These are phyloP conservation scores for Butorides virescens DNA, from an alignment of 2,113 vertebrate genomes.

Conservation along the genomic window DNA sequence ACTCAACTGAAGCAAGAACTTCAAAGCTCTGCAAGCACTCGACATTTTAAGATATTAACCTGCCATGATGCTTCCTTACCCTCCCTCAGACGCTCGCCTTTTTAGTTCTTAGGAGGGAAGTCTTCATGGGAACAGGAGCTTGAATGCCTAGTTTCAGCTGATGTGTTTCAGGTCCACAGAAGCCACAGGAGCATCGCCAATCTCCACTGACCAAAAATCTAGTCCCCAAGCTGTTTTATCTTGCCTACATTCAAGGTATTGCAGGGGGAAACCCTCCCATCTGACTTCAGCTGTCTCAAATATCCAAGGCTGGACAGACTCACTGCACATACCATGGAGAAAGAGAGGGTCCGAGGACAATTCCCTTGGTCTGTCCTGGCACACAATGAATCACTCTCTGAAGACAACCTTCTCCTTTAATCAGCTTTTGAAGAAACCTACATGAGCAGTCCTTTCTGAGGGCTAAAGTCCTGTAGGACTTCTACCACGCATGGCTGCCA, in stretches of 20 bases:
- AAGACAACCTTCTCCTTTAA: background rate
- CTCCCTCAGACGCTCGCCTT: background rate
- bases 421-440: background rate
- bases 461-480: background rate
- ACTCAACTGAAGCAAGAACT: background rate
- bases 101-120: background rate
- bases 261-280: background rate
- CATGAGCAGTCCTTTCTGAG: background rate
- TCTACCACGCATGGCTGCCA: background rate
- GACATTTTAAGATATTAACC: background rate
- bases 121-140: background rate
- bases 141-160: background rate
- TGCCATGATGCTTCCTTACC: background rate
- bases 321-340: background rate
- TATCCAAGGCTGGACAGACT: background rate
- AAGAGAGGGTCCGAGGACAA: background rate
- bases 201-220: background rate
- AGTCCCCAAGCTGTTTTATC: background rate
- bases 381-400: background rate
- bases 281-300: background rate
- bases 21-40: background rate
- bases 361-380: background rate
- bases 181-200: background rate
- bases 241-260: background rate
- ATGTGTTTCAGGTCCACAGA: background rate